Conservation (phyloP, 2,797 vertebrate genomes). For the Halcyon chelicuti region DNA sequence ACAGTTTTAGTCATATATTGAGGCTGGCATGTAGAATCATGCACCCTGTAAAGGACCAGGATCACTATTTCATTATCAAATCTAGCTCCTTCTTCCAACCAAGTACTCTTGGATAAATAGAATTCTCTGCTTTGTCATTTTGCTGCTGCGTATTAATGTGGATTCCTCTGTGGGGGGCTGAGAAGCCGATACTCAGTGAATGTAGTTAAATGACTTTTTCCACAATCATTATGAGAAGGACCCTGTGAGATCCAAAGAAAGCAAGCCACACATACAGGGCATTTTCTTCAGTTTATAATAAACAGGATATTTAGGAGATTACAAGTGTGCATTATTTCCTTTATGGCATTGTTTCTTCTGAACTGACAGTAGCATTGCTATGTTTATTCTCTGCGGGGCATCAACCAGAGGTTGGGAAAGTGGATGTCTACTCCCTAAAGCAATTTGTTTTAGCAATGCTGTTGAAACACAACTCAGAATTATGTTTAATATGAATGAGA, state of each 20-base stretch:
- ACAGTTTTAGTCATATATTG: neutral
- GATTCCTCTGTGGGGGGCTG: neutral
- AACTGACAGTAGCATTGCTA: neutral
- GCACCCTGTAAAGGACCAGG: neutral
- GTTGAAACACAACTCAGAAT: conserved; percentile 52
- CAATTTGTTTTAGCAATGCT: conserved; percentile 58
- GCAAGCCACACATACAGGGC: neutral
- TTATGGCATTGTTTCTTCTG: neutral
- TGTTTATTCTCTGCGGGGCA: conserved; percentile 16
- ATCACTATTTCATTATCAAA: neutral
- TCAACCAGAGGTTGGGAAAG: neutral
- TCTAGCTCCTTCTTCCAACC: neutral
- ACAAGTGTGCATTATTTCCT: conserved; percentile 2
- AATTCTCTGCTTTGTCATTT: conserved; percentile 13
- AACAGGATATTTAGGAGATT: neutral
- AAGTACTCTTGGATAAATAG: neutral
- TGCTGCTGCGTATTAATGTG: neutral
- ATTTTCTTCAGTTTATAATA: conserved; percentile 6
- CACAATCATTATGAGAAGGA: neutral
- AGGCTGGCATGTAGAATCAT: neutral
- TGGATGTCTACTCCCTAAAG: conserved; percentile 33
- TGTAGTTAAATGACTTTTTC: neutral
- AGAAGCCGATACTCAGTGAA: neutral
- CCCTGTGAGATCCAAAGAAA: neutral
- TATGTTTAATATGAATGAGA: conserved; percentile 71